Evolutionary conservation across 2,888 invertebrate species (phyloP).

Genomic region (Acrobasis suavella): DNA sequence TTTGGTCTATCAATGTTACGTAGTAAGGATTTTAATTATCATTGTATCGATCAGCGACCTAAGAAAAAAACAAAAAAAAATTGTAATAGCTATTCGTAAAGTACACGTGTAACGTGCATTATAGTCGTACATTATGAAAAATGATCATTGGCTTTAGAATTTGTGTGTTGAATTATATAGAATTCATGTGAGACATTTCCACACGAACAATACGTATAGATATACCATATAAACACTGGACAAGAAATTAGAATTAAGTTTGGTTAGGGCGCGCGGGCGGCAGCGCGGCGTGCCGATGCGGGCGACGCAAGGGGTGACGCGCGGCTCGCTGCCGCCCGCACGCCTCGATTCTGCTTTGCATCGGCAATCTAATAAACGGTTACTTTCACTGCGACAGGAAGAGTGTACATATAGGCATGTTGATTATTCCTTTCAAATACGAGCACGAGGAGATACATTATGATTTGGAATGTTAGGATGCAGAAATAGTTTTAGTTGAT

Average conservation of each 20-base stretch:
- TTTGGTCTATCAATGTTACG: slow-evolving; percentile 32
- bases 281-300: slow-evolving; percentile 18
- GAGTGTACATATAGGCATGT: slow-evolving; percentile 71
- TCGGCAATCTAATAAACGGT: slow-evolving; percentile 54
- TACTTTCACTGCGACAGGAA: slow-evolving; percentile 62
- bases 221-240: slow-evolving; percentile 39
- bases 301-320: not conserved
- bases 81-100: slow-evolving; percentile 35
- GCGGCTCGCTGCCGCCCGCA: slow-evolving; percentile 23
- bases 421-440: slow-evolving; percentile 74
- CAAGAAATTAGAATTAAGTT: slow-evolving; percentile 31
- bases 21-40: slow-evolving; percentile 37
- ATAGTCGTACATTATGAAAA: slow-evolving; percentile 36
- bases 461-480: slow-evolving; percentile 68
- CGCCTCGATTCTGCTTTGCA: slow-evolving; percentile 47
- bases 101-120: slow-evolving; percentile 18
- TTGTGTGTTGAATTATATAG: slow-evolving; percentile 49
- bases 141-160: slow-evolving; percentile 39
- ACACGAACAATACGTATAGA: slow-evolving; percentile 36
- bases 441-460: slow-evolving; percentile 67
- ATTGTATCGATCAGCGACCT: slow-evolving; percentile 33
- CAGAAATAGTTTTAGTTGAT: slow-evolving; percentile 79
- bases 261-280: slow-evolving; percentile 21
- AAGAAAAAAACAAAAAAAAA: slow-evolving; percentile 36
- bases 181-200: slow-evolving; percentile 46